phyloP scores from a whole-genome alignment of 1,140 invertebrate species.

The Macrostomum lignano region DNA sequence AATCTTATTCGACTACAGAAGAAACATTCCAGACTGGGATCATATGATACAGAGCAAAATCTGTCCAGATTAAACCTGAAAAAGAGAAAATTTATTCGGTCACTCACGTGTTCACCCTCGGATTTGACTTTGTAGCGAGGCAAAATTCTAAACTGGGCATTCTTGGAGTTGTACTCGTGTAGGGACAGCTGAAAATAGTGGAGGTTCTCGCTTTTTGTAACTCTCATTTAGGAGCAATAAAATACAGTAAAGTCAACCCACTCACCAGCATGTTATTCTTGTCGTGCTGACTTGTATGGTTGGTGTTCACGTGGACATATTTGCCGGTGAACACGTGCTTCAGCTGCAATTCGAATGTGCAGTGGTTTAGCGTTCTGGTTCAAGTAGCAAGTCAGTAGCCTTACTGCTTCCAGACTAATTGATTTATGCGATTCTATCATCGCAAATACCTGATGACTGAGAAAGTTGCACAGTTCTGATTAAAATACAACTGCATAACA shows the following conservation, averaged over 20 bases:
- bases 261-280: constrained; percentile 28
- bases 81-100: not conserved
- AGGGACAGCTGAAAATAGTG: constrained; percentile 1
- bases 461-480: too few species aligned
- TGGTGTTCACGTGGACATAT: constrained; percentile 26
- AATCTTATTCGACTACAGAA: too few species aligned
- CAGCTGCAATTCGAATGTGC: too few species aligned
- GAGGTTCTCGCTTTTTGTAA: too few species aligned
- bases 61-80: too few species aligned
- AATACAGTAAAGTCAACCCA: constrained; percentile 1
- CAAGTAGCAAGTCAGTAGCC: too few species aligned
- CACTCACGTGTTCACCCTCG: constrained; percentile 14
- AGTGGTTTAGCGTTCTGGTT: too few species aligned
- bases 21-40: too few species aligned
- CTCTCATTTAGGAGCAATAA: not conserved
- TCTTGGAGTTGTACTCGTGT: constrained; percentile 15
- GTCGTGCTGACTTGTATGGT: constrained; percentile 24
- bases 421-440: not conserved
- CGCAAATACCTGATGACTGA: not conserved
- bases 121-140: constrained; percentile 28
- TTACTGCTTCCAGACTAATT: too few species aligned
- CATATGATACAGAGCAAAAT: too few species aligned
- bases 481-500: too few species aligned
- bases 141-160: constrained; percentile 24
- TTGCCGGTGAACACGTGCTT: constrained; percentile 23